Conservation (phyloP, 2,797 vertebrate genomes). For the Ispidina lecontei region DNA sequence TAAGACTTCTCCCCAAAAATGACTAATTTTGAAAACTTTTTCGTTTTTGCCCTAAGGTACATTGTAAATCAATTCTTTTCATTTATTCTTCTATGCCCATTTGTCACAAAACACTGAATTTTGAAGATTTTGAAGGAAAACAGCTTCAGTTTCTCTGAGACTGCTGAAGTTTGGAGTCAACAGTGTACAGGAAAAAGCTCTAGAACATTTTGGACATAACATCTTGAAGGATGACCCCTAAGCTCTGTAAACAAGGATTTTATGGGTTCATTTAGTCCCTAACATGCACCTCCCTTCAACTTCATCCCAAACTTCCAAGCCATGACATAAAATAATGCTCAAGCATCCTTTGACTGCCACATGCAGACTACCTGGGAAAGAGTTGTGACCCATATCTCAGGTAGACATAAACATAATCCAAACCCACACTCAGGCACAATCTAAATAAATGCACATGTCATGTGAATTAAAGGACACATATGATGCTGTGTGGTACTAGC, state of each 20-base stretch:
- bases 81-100: neutral
- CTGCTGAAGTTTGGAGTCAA: neutral
- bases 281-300: neutral
- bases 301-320: neutral
- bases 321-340: neutral
- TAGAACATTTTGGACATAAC: neutral
- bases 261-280: neutral
- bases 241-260: neutral
- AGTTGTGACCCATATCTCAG: neutral
- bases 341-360: neutral
- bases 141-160: neutral
- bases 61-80: neutral
- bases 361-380: neutral
- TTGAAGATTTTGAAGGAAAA: neutral
- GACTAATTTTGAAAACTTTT: neutral
- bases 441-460: neutral
- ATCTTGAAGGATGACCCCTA: neutral
- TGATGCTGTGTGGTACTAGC: neutral
- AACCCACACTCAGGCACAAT: neutral
- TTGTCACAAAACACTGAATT: neutral
- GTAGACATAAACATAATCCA: neutral
- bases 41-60: neutral
- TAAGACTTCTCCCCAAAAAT: neutral
- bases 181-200: rapidly evolving
- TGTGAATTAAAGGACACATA: neutral